phyloP scores from a whole-genome alignment of 2,113 vertebrate species.

The Osmerus eperlanus region DNA sequence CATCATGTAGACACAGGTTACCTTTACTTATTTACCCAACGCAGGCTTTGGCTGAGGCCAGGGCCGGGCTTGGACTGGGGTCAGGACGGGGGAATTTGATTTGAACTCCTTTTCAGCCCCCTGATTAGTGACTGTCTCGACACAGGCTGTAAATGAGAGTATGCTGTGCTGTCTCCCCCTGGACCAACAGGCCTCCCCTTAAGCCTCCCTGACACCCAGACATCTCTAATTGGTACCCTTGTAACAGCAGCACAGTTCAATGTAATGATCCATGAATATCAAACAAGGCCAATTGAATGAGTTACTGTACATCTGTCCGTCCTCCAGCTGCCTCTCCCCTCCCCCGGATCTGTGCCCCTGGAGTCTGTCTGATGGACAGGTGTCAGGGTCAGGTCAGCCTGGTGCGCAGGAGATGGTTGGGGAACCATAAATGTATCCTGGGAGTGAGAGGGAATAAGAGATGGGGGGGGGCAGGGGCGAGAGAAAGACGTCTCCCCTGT shows the following conservation, averaged over 20 bases:
- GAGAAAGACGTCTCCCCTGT: neutral
- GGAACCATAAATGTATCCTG: conserved; percentile 20
- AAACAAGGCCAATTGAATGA: conserved; percentile 31
- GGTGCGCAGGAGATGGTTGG: neutral
- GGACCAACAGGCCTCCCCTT: conserved; percentile 8
- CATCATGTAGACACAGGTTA: conserved; percentile 10
- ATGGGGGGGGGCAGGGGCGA: neutral
- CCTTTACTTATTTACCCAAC: conserved; percentile 41
- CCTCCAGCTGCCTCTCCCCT: neutral
- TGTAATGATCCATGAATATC: conserved; percentile 25
- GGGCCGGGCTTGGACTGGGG: neutral
- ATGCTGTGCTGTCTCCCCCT: neutral
- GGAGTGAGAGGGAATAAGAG: conserved; percentile 13
- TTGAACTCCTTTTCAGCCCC: conserved; percentile 6
- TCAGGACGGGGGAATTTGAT: conserved; percentile 14
- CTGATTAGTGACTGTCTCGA: conserved; percentile 4
- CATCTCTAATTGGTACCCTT: conserved; percentile 37
- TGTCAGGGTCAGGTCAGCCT: conserved; percentile 31
- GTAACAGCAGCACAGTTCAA: conserved; percentile 22
- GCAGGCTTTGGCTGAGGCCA: conserved; percentile 27
- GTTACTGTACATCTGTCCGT: neutral
- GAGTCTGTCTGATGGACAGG: conserved; percentile 35
- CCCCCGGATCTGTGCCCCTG: neutral
- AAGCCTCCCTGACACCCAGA: conserved; percentile 17
- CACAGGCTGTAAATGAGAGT: conserved; percentile 17